These are phyloP conservation scores for Brachionus paranguensis DNA, from an alignment of 1,140 invertebrate genomes.

Conservation along the genomic window DNA sequence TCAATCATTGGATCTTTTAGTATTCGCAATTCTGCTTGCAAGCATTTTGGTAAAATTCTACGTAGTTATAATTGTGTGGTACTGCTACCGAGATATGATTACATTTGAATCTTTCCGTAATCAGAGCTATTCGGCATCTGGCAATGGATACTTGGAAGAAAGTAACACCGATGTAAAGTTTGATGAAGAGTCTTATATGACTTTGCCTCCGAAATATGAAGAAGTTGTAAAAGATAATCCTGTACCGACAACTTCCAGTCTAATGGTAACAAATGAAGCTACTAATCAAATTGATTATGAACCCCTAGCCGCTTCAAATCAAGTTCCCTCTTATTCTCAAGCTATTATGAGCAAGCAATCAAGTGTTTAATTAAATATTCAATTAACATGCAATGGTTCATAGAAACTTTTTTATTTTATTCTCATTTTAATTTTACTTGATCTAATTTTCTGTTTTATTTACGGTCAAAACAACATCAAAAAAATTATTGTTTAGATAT, in stretches of 20 bases:
- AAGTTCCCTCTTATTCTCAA: constrained; percentile 10
- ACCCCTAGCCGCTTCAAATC: neutral
- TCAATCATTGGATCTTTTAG: constrained; percentile 12
- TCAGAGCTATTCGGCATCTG: neutral
- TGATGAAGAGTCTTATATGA: constrained; percentile 18
- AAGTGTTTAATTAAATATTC: neutral
- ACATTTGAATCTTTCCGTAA: constrained; percentile 6
- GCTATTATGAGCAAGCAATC: neutral
- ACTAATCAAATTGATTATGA: neutral
- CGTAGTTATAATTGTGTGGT: constrained; percentile 13
- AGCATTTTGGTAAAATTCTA: constrained; percentile 22
- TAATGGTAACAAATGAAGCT: neutral
- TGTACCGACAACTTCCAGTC: neutral
- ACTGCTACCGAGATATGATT: constrained; percentile 10
- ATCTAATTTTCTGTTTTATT: neutral
- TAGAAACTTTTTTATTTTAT: neutral
- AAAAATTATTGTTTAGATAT: neutral
- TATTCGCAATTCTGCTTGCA: constrained; percentile 2
- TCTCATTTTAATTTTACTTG: neutral
- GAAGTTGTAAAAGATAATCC: neutral
- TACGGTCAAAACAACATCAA: neutral
- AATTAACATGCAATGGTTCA: neutral
- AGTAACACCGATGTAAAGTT: constrained; percentile 11
- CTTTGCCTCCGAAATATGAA: constrained; percentile 20
- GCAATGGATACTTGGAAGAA: neutral